Evolutionary conservation across 2,888 invertebrate genomes (phyloP), one percentile per base, ranked within the genome.

Genomic region (Ornithoptera priamus): DNA sequence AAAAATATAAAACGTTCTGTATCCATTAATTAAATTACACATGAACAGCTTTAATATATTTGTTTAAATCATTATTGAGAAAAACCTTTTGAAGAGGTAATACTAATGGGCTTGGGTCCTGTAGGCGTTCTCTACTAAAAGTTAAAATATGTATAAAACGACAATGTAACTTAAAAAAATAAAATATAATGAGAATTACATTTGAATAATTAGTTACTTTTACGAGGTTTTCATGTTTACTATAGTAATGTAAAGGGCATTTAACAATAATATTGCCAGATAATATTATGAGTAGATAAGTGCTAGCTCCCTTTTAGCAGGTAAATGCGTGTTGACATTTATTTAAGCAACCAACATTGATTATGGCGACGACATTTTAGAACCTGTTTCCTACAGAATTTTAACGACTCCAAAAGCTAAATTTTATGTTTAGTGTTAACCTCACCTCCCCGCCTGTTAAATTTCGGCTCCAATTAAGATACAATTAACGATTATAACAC

Each of bases 201-300:
- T 30, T 30, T 4, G 30, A 3, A 30, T 30, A 30, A 30, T 5
- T 30, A 30, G 30, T 30, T 30, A 30, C 30, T 30, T 3, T 30
- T 42, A 12, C 0, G 42, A 8, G 2, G 42, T 42, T 42, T 10
- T 42, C 42, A 12, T 8, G 7, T 66, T 60, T 17, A 15, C 53
- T 1, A 36, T 62, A 22, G 39, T 18, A 61, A 61, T 60, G 66
- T 24, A 59, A 30, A 50, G 8, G 4, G 53, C 17, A 39, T 20
- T 20, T 53, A 56, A 39, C 39, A 42, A 53, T 61, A 46, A 59
- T 59, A 65, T 42, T 6, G n/a, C 15, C 2, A 8, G 66, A 60
- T 50, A 60, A 53, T 60, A 53, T 60, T 50, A 60, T 30, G 30
- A n/a, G 53, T 66, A 61, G 66, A 60, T 66, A 66, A 66, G 50